phyloP scores from a whole-genome alignment of 1,140 invertebrate genomes.

The Drosophila subpulchrella region DNA sequence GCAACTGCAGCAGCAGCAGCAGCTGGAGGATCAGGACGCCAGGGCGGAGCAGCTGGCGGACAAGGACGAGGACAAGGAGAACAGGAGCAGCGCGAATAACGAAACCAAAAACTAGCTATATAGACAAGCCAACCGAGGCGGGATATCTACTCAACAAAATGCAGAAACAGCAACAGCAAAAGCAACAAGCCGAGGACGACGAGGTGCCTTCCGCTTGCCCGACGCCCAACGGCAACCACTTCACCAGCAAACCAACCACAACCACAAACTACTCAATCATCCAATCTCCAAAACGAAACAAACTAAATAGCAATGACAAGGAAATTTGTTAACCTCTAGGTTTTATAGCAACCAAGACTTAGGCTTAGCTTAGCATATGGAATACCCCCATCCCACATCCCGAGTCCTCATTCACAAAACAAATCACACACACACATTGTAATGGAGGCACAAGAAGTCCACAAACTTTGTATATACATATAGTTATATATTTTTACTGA shows the following conservation, averaged over 20 bases:
- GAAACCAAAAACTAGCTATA: slow-evolving; percentile 69
- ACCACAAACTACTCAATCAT: slow-evolving; percentile 25
- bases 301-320: slow-evolving; percentile 31
- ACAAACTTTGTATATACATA: slow-evolving; percentile 45
- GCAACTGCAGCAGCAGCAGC: not conserved
- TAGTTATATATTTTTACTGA: slow-evolving; percentile 58
- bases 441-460: slow-evolving; percentile 33
- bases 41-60: slow-evolving; percentile 5
- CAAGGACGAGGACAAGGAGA: slow-evolving; percentile 47
- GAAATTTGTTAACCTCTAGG: slow-evolving; percentile 53
- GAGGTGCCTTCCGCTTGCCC: slow-evolving; percentile 10
- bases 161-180: slow-evolving; percentile 23
- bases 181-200: slow-evolving; percentile 9
- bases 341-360: slow-evolving; percentile 57
- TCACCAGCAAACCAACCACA: slow-evolving; percentile 4
- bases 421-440: slow-evolving; percentile 12
- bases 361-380: slow-evolving; percentile 63
- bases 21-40: slow-evolving; percentile 1
- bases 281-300: slow-evolving; percentile 24
- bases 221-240: slow-evolving; percentile 2
- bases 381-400: slow-evolving; percentile 1
- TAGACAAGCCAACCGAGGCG: slow-evolving; percentile 42
- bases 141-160: slow-evolving; percentile 39
- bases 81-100: slow-evolving; percentile 56
- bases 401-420: not conserved